Conservation (phyloP, 2,797 vertebrate species). For the Cyclura pinguis region DNA sequence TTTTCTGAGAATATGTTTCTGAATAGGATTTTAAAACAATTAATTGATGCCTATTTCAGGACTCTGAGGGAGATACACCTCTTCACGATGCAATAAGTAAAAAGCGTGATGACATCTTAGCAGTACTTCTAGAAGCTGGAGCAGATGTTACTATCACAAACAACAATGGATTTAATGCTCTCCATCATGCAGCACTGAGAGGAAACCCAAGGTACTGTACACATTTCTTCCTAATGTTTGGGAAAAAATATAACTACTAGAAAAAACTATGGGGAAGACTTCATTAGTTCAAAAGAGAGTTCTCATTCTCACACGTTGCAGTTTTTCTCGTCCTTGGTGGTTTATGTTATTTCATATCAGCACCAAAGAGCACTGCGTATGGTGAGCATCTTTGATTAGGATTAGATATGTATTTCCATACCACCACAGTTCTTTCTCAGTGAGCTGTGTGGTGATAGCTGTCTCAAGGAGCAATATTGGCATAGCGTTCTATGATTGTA, state of each 20-base stretch:
- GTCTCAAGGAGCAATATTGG: not conserved
- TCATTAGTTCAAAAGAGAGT: not conserved
- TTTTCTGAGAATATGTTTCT: not conserved
- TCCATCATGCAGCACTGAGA: constrained; percentile 96
- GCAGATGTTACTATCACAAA: constrained; percentile 99
- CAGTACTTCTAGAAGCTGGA: constrained; percentile 94
- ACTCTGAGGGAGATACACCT: constrained; percentile 99
- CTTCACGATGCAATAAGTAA: constrained; percentile 99
- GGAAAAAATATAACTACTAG: not conserved
- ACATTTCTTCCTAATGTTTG: not conserved
- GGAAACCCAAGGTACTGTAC: constrained; percentile 95
- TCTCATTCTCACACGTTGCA: not conserved
- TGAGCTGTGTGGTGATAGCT: not conserved
- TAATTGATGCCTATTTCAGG: constrained; percentile 78
- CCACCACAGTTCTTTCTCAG: not conserved
- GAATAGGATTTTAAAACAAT: not conserved
- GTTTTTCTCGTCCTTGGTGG: not conserved
- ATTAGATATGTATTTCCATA: not conserved
- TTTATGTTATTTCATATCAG: not conserved
- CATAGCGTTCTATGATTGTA: not conserved
- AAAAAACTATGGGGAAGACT: not conserved
- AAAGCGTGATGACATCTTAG: constrained; percentile 98
- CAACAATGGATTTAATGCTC: constrained; percentile 98
- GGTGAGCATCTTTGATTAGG: not conserved
- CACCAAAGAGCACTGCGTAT: not conserved